Evolutionary conservation across 2,888 invertebrate species (phyloP).

Genomic region (Phragmatobia fuliginosa): DNA sequence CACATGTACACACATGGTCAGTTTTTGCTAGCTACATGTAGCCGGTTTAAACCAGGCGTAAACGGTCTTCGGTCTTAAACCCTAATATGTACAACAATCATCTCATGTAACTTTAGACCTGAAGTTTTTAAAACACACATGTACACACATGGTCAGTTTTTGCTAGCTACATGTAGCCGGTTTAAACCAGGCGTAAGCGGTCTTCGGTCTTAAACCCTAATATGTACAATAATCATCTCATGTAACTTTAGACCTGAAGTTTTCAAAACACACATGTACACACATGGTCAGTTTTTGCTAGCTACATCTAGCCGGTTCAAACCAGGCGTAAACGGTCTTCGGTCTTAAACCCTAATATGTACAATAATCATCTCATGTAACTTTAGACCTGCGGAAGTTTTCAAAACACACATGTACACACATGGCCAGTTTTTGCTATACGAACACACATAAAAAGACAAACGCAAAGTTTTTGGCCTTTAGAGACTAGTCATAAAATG

Average conservation of each 20-base stretch:
- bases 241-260: constrained; percentile 23
- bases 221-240: neutral
- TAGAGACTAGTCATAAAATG: constrained; percentile 25
- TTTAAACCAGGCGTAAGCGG: neutral
- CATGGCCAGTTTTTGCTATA: constrained; percentile 37
- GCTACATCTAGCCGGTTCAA: neutral
- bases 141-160: no score
- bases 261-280: constrained; percentile 19
- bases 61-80: no score
- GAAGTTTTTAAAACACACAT: no score
- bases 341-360: neutral
- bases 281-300: no score
- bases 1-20: no score
- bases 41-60: no score
- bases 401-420: constrained; percentile 18
- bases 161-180: neutral
- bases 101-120: no score
- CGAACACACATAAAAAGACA: constrained; percentile 37
- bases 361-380: neutral
- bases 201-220: neutral
- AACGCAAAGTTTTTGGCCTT: constrained; percentile 31
- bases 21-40: no score
- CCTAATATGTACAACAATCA: no score
- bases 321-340: neutral
- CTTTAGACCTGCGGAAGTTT: constrained; percentile 29